Evolutionary conservation across 2,113 vertebrate species (phyloP), one percentile per base, ranked within the genome.

Genomic region (Dicentrarchus labrax): DNA sequence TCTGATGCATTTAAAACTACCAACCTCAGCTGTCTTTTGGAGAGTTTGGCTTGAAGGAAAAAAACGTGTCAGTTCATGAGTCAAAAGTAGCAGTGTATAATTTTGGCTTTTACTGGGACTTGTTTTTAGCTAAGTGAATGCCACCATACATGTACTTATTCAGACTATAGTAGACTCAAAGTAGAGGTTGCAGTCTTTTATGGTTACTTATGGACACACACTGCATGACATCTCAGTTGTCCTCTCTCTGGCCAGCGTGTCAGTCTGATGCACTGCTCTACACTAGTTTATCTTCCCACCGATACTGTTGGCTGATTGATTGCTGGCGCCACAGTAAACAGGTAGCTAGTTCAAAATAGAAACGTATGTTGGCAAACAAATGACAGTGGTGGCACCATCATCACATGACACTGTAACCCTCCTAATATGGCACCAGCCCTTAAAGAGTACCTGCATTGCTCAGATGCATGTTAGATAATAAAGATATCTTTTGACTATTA

Each of bases 381-480:
- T 62, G 48, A 39, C 11, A 60, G 43, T 51, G 53, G 16, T 59
- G 69, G 51, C 67, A 57, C 17, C 53, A 57, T 82, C 53, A 61
- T 86, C 50, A 69, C 70, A 45, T 17, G 24, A 9, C 67, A 69
- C 21, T 19, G 53, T 67, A 61, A 83, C 53, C 69, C 51, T 84
- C 48, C 65, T 51, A 57, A 59, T 54, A 54, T 45, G 78, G 48
- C 51, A 2, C 41, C 38, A 48, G 48, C 76, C 82, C 69, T 79
- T 83, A 70, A 85, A 68, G 59, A 77, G 72, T 64, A 80, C 53
- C 73, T 70, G 70, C 88, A 85, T 76, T 91, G 72, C 76, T 89
- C 78, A 67, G 57, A 92, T 89, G 90, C 92, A 93, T 92, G 91
- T 87, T 91, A 86, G 71, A 80, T 75, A 30, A 85, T 6, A 41